Conservation (phyloP, 2,888 invertebrate species). For the Punctoribates punctum region DNA sequence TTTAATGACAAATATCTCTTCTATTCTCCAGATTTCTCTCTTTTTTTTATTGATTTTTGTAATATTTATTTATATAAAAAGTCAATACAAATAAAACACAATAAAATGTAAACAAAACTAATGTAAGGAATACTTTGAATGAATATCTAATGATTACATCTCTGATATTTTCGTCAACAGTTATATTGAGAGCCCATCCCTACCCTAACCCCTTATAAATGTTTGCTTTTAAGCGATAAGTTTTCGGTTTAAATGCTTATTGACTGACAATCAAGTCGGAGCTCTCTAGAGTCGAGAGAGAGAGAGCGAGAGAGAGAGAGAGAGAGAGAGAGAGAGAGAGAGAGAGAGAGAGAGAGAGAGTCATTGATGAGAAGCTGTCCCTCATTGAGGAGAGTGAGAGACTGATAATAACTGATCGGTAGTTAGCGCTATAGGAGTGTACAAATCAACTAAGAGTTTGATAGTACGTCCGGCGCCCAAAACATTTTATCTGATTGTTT, state of each 20-base stretch:
- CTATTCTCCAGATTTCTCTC: too few relatives aligned
- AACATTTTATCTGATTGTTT: conserved; percentile 27
- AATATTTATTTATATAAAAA: too few relatives aligned
- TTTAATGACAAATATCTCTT: too few relatives aligned
- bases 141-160: too few relatives aligned
- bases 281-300: neutral
- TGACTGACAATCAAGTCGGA: neutral
- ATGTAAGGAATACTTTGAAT: too few relatives aligned
- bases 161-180: too few relatives aligned
- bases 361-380: neutral
- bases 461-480: conserved; percentile 16
- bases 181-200: neutral
- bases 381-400: neutral
- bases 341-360: neutral
- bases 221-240: conserved; percentile 1
- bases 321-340: neutral
- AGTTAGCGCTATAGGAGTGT: neutral
- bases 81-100: too few relatives aligned
- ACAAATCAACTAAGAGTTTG: too few relatives aligned
- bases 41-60: too few relatives aligned
- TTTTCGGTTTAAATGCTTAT: neutral
- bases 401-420: neutral
- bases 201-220: neutral
- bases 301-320: neutral
- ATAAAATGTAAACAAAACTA: too few relatives aligned